These are phyloP conservation scores for Trisateles emortualis DNA, from an alignment of 2,888 invertebrate species.

Conservation along the genomic window DNA sequence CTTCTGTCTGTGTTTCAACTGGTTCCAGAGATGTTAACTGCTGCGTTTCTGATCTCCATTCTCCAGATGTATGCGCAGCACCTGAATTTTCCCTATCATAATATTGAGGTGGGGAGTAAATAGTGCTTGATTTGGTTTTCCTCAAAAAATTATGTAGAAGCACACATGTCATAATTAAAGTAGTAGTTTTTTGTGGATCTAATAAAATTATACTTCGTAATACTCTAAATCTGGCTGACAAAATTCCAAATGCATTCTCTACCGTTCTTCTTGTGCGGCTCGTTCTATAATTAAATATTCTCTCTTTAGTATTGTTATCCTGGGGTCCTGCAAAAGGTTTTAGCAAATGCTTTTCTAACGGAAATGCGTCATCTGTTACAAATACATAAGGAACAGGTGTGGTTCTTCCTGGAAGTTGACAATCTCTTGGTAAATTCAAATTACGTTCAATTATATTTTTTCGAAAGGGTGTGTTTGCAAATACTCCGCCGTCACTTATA, in stretches of 20 bases:
- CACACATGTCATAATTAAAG: constrained; percentile 40
- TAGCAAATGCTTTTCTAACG: constrained; percentile 32
- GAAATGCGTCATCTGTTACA: constrained; percentile 38
- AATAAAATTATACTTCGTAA: constrained; percentile 34
- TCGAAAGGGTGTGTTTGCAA: constrained; percentile 11
- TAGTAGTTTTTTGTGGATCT: constrained; percentile 42
- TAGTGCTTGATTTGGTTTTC: too few species aligned
- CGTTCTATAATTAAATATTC: constrained; percentile 41
- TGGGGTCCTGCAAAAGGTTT: constrained; percentile 40
- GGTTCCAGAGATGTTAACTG: too few species aligned
- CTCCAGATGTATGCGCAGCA: constrained; percentile 33
- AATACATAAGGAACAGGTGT: constrained; percentile 35
- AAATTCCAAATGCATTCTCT: constrained; percentile 39
- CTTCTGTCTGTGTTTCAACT: too few species aligned
- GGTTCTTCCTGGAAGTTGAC: constrained; percentile 26
- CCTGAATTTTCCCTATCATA: constrained; percentile 22
- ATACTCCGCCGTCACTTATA: constrained; percentile 21
- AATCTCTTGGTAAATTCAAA: constrained; percentile 26
- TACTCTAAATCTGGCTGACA: constrained; percentile 32
- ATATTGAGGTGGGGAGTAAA: too few species aligned
- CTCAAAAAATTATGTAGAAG: constrained; percentile 35
- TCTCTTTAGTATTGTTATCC: too few species aligned
- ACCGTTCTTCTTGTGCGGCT: constrained; percentile 38
- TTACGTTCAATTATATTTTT: constrained; percentile 22
- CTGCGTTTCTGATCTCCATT: too few species aligned